phyloP scores from a whole-genome alignment of 2,888 invertebrate species.

The Thereva unica region DNA sequence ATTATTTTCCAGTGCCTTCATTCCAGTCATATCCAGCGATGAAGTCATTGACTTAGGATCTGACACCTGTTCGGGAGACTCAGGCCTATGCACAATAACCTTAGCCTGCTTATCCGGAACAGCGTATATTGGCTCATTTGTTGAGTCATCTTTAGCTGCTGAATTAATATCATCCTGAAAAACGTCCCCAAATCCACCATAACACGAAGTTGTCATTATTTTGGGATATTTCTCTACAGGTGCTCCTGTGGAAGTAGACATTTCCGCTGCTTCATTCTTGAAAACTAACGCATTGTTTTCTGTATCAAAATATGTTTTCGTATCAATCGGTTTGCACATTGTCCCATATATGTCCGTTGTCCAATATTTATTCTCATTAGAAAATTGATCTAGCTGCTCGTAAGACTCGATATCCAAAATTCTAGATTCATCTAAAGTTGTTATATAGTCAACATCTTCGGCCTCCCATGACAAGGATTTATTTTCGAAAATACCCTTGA shows the following conservation, averaged over 20 bases:
- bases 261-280: conserved; percentile 22
- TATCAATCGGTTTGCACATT: conserved; percentile 26
- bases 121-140: conserved; percentile 31
- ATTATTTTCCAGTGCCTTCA: conserved; percentile 45
- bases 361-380: conserved; percentile 10
- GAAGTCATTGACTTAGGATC: conserved; percentile 49
- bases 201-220: conserved; percentile 58
- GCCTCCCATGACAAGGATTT: conserved; percentile 41
- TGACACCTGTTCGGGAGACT: background rate
- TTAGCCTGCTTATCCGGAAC: conserved; percentile 24
- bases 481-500: conserved; percentile 47
- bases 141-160: background rate
- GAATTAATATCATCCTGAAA: conserved; percentile 47
- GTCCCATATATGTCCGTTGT: conserved; percentile 31
- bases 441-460: conserved; percentile 50
- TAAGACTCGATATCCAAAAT: conserved; percentile 52
- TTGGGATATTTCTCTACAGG: conserved; percentile 47
- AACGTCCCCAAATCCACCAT: conserved; percentile 54
- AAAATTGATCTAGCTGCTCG: conserved; percentile 48
- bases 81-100: background rate
- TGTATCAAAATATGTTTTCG: conserved; percentile 21
- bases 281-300: conserved; percentile 19
- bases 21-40: conserved; percentile 50
- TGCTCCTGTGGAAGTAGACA: conserved; percentile 44
- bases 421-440: conserved; percentile 55